Evolutionary conservation across 35 echinoderm and acorn worm genomes (phyloP).

Genomic region (Apostichopus japonicus): DNA sequence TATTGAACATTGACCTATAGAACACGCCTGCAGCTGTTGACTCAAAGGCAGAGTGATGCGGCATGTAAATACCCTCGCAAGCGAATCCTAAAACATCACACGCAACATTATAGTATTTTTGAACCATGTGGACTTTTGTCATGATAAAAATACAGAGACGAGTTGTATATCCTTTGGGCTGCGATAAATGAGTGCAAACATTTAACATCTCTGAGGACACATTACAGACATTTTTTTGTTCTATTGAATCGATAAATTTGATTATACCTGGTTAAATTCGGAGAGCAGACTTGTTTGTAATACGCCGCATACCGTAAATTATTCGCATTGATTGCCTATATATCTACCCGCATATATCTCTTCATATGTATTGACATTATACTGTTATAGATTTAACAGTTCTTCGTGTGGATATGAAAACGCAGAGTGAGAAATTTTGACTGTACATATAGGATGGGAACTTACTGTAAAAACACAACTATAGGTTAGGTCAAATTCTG

Average conservation of each 20-base stretch:
- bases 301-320: constrained; percentile 1
- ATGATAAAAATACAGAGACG: background rate
- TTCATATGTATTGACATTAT: background rate
- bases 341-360: background rate
- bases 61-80: background rate
- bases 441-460: background rate
- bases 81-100: background rate
- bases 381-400: background rate
- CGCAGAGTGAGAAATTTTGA: background rate
- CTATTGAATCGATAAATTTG: constrained; percentile 28
- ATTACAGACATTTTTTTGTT: background rate
- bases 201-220: background rate
- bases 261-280: background rate
- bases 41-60: background rate
- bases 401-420: background rate
- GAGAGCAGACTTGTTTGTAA: background rate
- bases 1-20: constrained; percentile 29
- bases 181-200: background rate
- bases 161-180: background rate
- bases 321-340: constrained; percentile 13
- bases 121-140: background rate
- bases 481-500: background rate
- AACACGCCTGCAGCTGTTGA: background rate
- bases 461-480: background rate
- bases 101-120: background rate